These are phyloP conservation scores for Blastobasis lacticolella DNA, from an alignment of 2,888 invertebrate species.

Conservation along the genomic window DNA sequence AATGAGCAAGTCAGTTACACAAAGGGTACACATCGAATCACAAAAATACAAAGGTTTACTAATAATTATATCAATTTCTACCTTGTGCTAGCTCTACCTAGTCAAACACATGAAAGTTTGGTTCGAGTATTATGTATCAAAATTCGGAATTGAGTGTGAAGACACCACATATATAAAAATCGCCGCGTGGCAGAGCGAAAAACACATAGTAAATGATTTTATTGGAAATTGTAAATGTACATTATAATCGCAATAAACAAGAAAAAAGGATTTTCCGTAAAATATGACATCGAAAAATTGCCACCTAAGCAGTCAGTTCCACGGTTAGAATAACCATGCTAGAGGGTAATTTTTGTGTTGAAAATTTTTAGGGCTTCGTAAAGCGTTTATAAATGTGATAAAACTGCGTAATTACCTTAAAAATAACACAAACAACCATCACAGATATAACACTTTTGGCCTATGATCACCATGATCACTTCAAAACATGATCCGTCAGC, in stretches of 20 bases:
- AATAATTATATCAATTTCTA: too few species aligned
- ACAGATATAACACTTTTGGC: constrained; percentile 67
- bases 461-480: constrained; percentile 61
- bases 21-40: too few species aligned
- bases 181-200: not conserved
- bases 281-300: constrained; percentile 57
- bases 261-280: constrained; percentile 28
- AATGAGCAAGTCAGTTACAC: too few species aligned
- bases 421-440: constrained; percentile 67
- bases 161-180: too few species aligned
- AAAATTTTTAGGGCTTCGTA: constrained; percentile 6
- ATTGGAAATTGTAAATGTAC: not conserved
- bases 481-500: constrained; percentile 71
- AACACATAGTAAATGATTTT: not conserved
- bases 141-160: not conserved
- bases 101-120: not conserved
- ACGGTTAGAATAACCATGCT: constrained; percentile 12
- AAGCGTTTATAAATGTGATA: constrained; percentile 10
- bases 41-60: too few species aligned
- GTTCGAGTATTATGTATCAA: not conserved
- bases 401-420: constrained; percentile 51
- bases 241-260: constrained; percentile 1
- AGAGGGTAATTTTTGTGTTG: constrained; percentile 11
- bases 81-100: too few species aligned
- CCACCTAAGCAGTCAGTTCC: constrained; percentile 59